phyloP scores from a whole-genome alignment of 2,888 invertebrate genomes.

The Boloria euphrosyne region DNA sequence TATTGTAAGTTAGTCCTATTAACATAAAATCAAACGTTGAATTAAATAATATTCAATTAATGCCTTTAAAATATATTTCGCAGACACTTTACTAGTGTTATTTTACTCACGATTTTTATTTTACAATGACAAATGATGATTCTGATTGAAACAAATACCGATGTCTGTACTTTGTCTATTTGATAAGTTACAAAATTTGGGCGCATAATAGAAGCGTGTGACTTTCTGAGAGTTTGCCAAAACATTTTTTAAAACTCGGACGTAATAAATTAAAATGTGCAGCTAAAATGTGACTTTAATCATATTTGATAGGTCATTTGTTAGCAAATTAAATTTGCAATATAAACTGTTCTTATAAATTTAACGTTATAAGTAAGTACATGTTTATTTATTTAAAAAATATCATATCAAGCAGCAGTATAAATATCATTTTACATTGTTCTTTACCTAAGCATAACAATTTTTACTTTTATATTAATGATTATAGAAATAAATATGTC shows the following conservation, averaged over 20 bases:
- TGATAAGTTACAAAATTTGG: conserved; percentile 40
- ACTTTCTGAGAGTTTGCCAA: conserved; percentile 53
- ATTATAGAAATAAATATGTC: no score
- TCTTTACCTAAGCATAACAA: no score
- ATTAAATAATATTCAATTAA: no score
- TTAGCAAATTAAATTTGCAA: conserved; percentile 26
- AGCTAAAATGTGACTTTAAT: conserved; percentile 31
- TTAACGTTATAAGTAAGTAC: not conserved
- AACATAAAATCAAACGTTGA: not conserved
- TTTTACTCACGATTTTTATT: not conserved
- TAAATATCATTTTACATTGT: no score
- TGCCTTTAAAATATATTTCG: no score
- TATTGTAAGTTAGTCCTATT: not conserved
- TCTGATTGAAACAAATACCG: conserved; percentile 17
- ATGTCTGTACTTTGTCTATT: conserved; percentile 25
- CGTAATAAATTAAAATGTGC: conserved; percentile 39
- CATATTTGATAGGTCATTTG: conserved; percentile 33
- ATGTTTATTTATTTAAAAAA: no score
- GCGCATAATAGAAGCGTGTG: conserved; percentile 42
- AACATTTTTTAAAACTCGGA: conserved; percentile 40
- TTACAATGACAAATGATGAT: conserved; percentile 11
- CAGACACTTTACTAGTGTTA: no score
- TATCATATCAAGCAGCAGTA: no score
- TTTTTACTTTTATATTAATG: no score
- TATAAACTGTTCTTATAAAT: not conserved